A percentile compares a stretch with the other conserved stretches of the same genome.
phyloP scores from a whole-genome alignment of 2,797 vertebrate species.

The Brachyalestes nurse region DNA sequence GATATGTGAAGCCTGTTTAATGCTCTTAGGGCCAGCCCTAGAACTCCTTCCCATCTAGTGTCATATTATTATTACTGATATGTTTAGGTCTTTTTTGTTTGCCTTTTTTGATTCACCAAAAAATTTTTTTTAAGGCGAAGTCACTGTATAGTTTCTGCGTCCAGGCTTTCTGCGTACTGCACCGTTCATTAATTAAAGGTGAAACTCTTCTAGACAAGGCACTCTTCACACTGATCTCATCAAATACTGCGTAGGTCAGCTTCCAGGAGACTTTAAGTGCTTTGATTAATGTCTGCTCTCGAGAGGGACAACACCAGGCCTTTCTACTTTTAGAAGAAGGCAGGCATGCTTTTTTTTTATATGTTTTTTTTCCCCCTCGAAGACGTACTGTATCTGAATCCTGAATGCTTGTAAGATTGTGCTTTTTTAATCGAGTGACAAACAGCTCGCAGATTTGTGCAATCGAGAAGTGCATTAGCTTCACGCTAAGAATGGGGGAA shows the following conservation, averaged over 20 bases:
- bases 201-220: slow-evolving; percentile 9
- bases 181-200: slow-evolving; percentile 6
- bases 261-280: slow-evolving; percentile 18
- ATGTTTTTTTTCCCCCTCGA: background rate
- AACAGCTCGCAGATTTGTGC: background rate
- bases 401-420: slow-evolving; percentile 18
- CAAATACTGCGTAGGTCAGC: background rate
- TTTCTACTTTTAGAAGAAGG: slow-evolving; percentile 8
- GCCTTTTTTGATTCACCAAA: too few species aligned
- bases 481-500: background rate
- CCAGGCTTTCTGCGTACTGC: background rate
- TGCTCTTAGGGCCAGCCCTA: too few species aligned
- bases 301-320: background rate
- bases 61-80: too few species aligned
- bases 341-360: background rate
- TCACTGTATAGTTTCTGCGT: too few species aligned
- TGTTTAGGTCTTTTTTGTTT: too few species aligned
- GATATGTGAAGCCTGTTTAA: too few species aligned
- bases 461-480: slow-evolving; percentile 17
- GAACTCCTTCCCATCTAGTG: too few species aligned
- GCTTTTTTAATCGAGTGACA: slow-evolving; percentile 3
- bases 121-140: too few species aligned
- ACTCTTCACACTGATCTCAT: slow-evolving; percentile 15
- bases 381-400: background rate
- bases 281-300: slow-evolving; percentile 3